Base-by-base conservation (phyloP, 2,888 invertebrate genomes). In the Exephanes ischioxanthus region DNA sequence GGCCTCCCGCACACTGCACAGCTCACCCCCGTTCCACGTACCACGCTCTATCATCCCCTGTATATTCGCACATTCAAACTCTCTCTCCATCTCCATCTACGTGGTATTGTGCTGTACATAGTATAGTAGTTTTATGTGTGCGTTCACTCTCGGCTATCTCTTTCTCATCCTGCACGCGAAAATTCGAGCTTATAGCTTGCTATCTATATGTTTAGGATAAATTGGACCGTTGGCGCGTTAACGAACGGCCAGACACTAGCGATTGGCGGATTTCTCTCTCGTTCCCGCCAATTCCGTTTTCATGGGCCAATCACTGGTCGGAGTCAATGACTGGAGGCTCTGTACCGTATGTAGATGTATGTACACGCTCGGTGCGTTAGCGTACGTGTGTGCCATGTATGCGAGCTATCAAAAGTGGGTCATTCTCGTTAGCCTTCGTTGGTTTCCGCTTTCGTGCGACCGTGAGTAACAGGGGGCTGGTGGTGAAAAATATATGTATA, bases 391-490 rank as follows among this genome's bases (percentile, higher is more conserved):
- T 63, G 26, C 68, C 68, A 75, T 71, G 67, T 68, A 41, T 71
- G 41, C 41, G 73, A 75, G 66, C 58, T 22, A 71, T 58, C 79
- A 68, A 88, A 91, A 89, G 81, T 91, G 84, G 92, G 92, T 92
- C 91, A 90, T 87, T 89, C 90, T 91, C 91, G 91, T 92, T 92
- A 91, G 88, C 89, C 88, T 88, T 88, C 86, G 87, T 90, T 89
- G 89, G 86, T 83, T 83, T 80, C 77, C 77, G 78, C 81, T 83
- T 82, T 83, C 78, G 67, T 86, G 80, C 73, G 66, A 80, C 73
- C 70, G 68, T 73, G 77, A 77, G 80, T 78, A 55, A 77, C 81
- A 82, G 66, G 30, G 30, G 45, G n/a, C 19, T 37, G 2, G 19
- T 26, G 55, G 55, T 53, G 68, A 22, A 73, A 30, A 45, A 26